Percentiles rank a stretch among this genome's conserved stretches.
phyloP scores from a whole-genome alignment of 1,140 invertebrate genomes.

The Hypothenemus hampei region DNA sequence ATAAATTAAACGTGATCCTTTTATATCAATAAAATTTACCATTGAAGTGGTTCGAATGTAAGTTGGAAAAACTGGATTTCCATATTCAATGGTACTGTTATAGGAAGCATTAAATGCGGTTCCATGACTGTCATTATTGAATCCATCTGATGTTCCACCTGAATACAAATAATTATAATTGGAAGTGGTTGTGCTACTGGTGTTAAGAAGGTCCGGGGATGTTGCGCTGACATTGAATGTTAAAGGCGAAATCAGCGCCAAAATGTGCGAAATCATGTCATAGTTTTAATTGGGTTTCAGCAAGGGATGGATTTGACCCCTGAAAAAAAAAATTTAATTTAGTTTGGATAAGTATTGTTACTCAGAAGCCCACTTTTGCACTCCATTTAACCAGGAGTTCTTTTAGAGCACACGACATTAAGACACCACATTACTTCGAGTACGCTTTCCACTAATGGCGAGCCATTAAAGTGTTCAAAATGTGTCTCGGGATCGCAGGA shows the following conservation, averaged over 20 bases:
- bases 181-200: constrained; percentile 32
- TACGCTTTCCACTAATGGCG: constrained; percentile 9
- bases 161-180: constrained; percentile 35
- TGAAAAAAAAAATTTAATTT: background rate
- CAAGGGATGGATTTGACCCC: background rate
- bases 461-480: constrained; percentile 6
- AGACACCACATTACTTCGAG: constrained; percentile 5
- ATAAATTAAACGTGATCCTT: background rate
- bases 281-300: constrained; percentile 14
- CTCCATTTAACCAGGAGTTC: constrained; percentile 4
- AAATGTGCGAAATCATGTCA: constrained; percentile 40
- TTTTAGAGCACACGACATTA: constrained; percentile 7
- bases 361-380: constrained; percentile 1
- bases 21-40: constrained; percentile 32
- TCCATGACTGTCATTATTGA: constrained; percentile 31
- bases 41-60: constrained; percentile 81
- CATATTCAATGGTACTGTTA: constrained; percentile 26
- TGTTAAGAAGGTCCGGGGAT: constrained; percentile 21
- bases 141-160: constrained; percentile 23
- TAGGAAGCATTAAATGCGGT: constrained; percentile 26
- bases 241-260: constrained; percentile 31
- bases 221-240: constrained; percentile 24
- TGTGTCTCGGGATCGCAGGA: background rate
- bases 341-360: background rate
- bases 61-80: constrained; percentile 56